Evolutionary conservation across 2,113 vertebrate species (phyloP).

Genomic region (Cebidichthys violaceus): DNA sequence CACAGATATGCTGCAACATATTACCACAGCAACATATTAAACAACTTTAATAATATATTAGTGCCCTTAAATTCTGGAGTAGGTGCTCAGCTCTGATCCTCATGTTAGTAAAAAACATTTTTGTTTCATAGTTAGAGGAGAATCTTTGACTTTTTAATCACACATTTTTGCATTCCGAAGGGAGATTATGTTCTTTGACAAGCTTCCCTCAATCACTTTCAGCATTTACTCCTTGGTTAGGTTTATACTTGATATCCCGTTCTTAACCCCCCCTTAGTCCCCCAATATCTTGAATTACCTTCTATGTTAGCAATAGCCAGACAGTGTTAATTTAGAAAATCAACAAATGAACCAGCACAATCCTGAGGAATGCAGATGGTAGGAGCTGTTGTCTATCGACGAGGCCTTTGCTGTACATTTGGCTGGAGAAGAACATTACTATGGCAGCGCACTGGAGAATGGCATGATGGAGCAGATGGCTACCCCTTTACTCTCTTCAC

Average conservation of each 20-base stretch:
- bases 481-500: slow-evolving; percentile 56
- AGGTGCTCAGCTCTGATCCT: slow-evolving; percentile 31
- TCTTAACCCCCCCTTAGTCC: slow-evolving; percentile 45
- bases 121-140: neutral
- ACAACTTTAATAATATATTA: slow-evolving; percentile 39
- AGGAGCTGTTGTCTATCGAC: slow-evolving; percentile 57
- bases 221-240: slow-evolving; percentile 11
- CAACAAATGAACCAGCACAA: slow-evolving; percentile 80
- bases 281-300: slow-evolving; percentile 60
- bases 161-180: slow-evolving; percentile 20
- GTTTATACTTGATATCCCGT: slow-evolving; percentile 27
- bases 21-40: slow-evolving; percentile 18
- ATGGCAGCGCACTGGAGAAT: slow-evolving; percentile 71
- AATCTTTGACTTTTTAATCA: neutral
- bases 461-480: slow-evolving; percentile 78
- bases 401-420: slow-evolving; percentile 62
- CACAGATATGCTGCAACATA: slow-evolving; percentile 12
- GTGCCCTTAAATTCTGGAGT: slow-evolving; percentile 25
- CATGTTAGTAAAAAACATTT: slow-evolving; percentile 13
- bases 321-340: slow-evolving; percentile 76
- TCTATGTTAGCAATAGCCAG: slow-evolving; percentile 59
- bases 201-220: slow-evolving; percentile 2
- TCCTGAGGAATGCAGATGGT: slow-evolving; percentile 42
- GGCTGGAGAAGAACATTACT: slow-evolving; percentile 71
- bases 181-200: slow-evolving; percentile 14